Percentiles rank a stretch among this genome's conserved stretches.
These are phyloP conservation scores for Cephalopterus ornatus DNA, from an alignment of 2,113 vertebrate genomes.

Conservation along the genomic window DNA sequence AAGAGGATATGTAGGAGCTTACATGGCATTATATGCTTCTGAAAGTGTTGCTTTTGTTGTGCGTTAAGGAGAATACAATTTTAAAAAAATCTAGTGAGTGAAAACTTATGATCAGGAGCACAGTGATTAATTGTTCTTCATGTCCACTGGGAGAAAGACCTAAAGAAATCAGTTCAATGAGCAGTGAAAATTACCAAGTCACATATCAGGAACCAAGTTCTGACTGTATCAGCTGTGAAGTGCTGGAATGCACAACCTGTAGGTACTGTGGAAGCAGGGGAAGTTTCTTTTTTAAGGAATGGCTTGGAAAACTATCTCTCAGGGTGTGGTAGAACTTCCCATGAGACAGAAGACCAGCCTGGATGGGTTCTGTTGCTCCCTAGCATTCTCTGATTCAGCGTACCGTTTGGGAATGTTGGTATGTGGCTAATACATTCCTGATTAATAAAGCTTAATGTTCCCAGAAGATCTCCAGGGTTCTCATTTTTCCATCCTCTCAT, in stretches of 20 bases:
- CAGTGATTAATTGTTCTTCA: slow-evolving; percentile 59
- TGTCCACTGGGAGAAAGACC: slow-evolving; percentile 27
- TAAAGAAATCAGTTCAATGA: slow-evolving; percentile 28
- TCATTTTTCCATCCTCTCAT: slow-evolving; percentile 30
- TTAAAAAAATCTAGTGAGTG: neutral
- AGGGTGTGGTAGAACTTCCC: neutral
- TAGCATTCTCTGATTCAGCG: neutral
- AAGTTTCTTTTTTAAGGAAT: neutral
- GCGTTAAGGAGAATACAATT: neutral
- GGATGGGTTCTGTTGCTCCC: neutral
- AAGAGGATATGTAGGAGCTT: neutral
- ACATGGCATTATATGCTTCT: neutral
- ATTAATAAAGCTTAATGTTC: slow-evolving; percentile 43
- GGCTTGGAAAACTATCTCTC: neutral
- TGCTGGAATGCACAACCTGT: neutral
- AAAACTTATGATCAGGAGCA: slow-evolving; percentile 18
- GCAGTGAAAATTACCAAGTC: slow-evolving; percentile 2
- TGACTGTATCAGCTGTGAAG: neutral
- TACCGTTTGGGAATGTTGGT: slow-evolving; percentile 20
- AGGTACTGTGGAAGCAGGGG: neutral
- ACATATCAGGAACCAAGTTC: neutral
- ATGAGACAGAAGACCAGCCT: neutral
- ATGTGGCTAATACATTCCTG: slow-evolving; percentile 9
- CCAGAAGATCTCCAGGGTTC: neutral
- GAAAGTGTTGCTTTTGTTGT: neutral